Evolutionary conservation across 2,888 invertebrate species (phyloP).

Genomic region (Drosophila glabriapex): DNA sequence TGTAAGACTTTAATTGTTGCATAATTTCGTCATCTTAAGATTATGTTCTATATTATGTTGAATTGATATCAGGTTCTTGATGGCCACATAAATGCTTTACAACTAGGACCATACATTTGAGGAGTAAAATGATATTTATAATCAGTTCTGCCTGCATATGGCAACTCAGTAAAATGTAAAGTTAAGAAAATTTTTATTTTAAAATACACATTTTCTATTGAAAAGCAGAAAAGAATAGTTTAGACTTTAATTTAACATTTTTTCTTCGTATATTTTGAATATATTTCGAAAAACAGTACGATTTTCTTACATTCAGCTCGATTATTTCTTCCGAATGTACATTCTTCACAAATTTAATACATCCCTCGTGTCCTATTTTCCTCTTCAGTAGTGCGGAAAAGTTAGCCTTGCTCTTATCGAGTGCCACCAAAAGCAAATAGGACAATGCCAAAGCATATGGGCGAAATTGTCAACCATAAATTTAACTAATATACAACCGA

Average conservation of each 20-base stretch:
- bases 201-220: neutral
- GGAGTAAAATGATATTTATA: neutral
- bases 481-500: slow-evolving; percentile 72
- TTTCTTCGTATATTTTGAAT: neutral
- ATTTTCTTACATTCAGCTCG: neutral
- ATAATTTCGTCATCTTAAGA: too few relatives aligned
- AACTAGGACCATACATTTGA: neutral
- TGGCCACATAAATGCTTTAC: too few relatives aligned
- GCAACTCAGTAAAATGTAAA: neutral
- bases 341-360: neutral
- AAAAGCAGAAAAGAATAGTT: neutral
- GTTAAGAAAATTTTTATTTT: neutral
- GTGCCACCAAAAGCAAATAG: slow-evolving; percentile 33
- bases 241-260: neutral
- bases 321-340: neutral
- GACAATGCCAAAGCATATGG: slow-evolving; percentile 30
- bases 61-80: too few relatives aligned
- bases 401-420: slow-evolving; percentile 1
- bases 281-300: rapidly evolving
- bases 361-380: neutral
- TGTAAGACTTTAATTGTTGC: too few relatives aligned
- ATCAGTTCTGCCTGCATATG: neutral
- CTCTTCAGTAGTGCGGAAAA: neutral
- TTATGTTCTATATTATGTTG: too few relatives aligned
- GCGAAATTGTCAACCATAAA: slow-evolving; percentile 62